Evolutionary conservation across 2,888 invertebrate genomes (phyloP), one percentile per base, ranked within the genome.

Genomic region (Odontothrips loti): DNA sequence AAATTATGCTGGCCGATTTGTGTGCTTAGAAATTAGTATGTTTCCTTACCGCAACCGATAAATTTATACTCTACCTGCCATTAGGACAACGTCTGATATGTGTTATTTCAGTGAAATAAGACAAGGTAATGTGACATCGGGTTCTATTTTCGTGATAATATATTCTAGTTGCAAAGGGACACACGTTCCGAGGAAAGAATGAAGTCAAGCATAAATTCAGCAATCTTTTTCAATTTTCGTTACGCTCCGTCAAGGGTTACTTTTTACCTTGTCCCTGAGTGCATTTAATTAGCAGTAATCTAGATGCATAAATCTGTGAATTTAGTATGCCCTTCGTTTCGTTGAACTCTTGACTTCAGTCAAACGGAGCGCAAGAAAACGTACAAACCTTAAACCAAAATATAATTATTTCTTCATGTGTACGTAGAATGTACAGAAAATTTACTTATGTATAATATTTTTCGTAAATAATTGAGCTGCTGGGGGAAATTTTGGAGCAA

Each of bases 391-490:
- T 23, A 27, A 75, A 75, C 68, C 27, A 75, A 75, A 75, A 27
- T 27, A 23, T 27, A 27, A 27, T 75, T 75, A 75, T 75, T 75
- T 75, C 68, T 75, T 75, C 68, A 75, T 75, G 68, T 27, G 68
- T 27, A 75, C 68, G 68, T 75, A 75, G 68, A 75, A 4, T 75
- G 68, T 75, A 75, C 27, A 75, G 68, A 75, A 11, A 75, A 75
- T 15, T 27, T 75, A 75, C 68, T 75, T 27, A 75, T 75, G 23
- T 75, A 75, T 75, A 23, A 75, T 75, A 75, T 75, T 75, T 75
- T 75, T 75, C 68, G 68, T 75, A 75, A 75, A 75, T 75, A 75
- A 58, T 58, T 58, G 58, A 75, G 68, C 58, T 58, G 23, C 27
- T 75, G 68, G 68, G 27, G 12, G 68, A 75, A 75, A 9, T 75